Evolutionary conservation across 30 jellyfish, hydroid and myxozoan genomes (phyloP).

Genomic region (Catostylus mosaicus): DNA sequence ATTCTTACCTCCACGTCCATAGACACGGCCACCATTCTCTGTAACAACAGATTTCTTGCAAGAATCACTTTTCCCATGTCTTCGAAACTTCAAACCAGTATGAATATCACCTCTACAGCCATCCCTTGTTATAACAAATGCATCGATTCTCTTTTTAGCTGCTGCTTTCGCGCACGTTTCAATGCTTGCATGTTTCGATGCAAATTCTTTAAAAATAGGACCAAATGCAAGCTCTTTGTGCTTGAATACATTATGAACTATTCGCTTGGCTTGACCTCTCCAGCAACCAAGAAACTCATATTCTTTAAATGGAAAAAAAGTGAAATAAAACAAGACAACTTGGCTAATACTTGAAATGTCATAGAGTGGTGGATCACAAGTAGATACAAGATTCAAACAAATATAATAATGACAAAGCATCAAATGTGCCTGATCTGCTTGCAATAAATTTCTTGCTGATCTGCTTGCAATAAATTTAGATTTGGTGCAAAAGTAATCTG

Average conservation of each 20-base stretch:
- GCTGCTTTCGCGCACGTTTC: constrained; percentile 33
- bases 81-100: constrained; percentile 41
- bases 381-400: neutral
- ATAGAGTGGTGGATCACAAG: neutral
- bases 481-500: neutral
- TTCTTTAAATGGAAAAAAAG: neutral
- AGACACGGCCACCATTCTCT: constrained; percentile 21
- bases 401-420: neutral
- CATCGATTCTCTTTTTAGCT: constrained; percentile 17
- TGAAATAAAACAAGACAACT: neutral
- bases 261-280: constrained; percentile 19
- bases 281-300: constrained; percentile 61
- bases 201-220: constrained; percentile 28
- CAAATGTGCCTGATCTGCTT: neutral
- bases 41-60: neutral
- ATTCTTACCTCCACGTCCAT: constrained; percentile 48
- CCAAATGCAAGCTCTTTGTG: constrained; percentile 41
- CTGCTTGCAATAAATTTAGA: neutral
- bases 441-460: neutral
- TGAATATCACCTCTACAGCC: constrained; percentile 64
- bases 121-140: constrained; percentile 20
- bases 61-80: constrained; percentile 31
- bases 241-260: neutral
- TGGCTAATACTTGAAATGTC: neutral
- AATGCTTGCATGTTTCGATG: neutral